Evolutionary conservation across 2,113 vertebrate species (phyloP).

Genomic region (Phylloscopus whistleri): DNA sequence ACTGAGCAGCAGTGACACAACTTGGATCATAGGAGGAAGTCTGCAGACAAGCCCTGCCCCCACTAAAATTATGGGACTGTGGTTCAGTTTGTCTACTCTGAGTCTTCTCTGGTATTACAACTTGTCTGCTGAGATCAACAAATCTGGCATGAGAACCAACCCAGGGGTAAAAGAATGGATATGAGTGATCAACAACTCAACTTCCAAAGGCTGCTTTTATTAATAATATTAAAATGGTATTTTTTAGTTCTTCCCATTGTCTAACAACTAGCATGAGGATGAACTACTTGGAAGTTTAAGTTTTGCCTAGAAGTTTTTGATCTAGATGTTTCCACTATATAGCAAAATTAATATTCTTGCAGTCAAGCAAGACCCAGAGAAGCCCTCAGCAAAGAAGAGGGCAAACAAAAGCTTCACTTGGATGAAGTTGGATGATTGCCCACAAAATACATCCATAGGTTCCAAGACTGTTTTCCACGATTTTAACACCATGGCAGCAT

Average conservation of each 20-base stretch:
- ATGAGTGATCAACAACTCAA: background rate
- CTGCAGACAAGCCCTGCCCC: background rate
- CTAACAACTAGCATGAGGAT: background rate
- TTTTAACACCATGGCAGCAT: background rate
- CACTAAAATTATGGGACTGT: background rate
- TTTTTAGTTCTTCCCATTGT: background rate
- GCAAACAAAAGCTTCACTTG: background rate
- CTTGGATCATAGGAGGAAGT: background rate
- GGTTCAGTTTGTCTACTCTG: background rate
- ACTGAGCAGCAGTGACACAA: background rate
- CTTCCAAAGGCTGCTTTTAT: background rate
- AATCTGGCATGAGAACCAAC: background rate
- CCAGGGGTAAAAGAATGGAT: background rate
- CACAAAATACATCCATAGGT: background rate
- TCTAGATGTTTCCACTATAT: rapidly evolving
- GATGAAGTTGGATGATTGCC: background rate
- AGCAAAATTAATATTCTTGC: background rate
- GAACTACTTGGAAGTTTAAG: background rate
- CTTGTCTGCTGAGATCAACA: background rate
- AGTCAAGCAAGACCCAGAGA: background rate
- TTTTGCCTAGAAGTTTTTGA: background rate
- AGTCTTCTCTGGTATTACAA: background rate
- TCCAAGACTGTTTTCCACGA: background rate
- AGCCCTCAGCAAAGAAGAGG: background rate
- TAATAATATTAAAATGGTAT: background rate